Base-by-base conservation (phyloP, 2,797 vertebrate species). In the Eupleurogrammus muticus region DNA sequence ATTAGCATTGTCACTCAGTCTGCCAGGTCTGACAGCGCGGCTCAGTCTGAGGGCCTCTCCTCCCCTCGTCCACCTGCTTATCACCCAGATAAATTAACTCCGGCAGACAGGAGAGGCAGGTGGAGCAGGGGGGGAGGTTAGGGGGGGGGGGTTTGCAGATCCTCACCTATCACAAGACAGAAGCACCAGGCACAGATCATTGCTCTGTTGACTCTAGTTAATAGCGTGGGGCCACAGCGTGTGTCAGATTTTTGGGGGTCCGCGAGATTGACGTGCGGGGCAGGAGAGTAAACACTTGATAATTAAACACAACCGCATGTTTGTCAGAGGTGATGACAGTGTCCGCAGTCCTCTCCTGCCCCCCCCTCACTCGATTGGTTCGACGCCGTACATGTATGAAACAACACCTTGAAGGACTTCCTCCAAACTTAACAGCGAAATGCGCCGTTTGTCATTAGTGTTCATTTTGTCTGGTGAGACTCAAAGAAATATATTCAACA, bases 1-100 rank as follows among this genome's bases (percentile, higher is more conserved):
- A 93, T 94, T 95, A 94, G 95, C 94, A 95, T 96, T 97, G 93
- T 95, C 95, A 97, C 90, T 95, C 93, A 93, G 90, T 87, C 86
- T 94, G 92, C 90, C 91, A 59, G 93, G 91, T 89, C 93, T 95
- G 94, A 91, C 94, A 95, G 94, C 87, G 87, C 81, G 87, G 94
- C 94, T 79, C 87, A 77, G 88, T 93, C 92, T 93, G 89, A 93
- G 88, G 90, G 84, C 92, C 88, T 90, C 90, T 90, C 78, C 92
- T 91, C 75, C 81, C 54, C 92, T 89, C 87, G 87, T 94, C 92
- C 93, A 94, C 90, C 91, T 92, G 93, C 92, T 94, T 94, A 94
- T 95, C 93, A 91, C 86, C 69, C 82, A 87, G 92, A 94, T 91
- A 92, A 94, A 95, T 90, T 91, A 96, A 95, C 94, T 89, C 86